Evolutionary conservation across 2,888 invertebrate species (phyloP), one percentile per base, ranked within the genome.

Genomic region (Augiades crinisus): DNA sequence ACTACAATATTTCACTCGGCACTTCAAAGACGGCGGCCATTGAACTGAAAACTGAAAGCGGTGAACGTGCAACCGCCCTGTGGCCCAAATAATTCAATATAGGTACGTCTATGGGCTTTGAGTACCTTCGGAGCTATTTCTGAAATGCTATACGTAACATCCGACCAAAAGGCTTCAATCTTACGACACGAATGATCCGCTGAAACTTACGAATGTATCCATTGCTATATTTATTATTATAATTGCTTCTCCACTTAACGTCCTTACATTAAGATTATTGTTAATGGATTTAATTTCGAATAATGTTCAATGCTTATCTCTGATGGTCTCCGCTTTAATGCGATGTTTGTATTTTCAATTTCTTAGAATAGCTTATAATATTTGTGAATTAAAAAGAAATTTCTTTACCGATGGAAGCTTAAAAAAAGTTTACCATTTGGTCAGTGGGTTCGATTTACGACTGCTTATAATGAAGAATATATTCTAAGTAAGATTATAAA

Each of bases 1-100:
- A 70, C 72, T 71, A 73, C 74, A 73, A 73, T 78, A 76, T 78
- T 78, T 78, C 75, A 81, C 60, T 68, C 69, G 68, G 62, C 65
- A 80, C 79, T 78, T 86, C 85, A 85, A 86, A 85, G 81, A 67
- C 65, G 60, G 63, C 67, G 72, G 64, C 64, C 75, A 73, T 68
- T 81, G 78, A 76, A 75, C 80, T 79, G 77, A 81, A 81, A 76
- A 74, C 73, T 70, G 72, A 71, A n/a, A 72, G 55, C 49, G 49
- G 46, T 57, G 45, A 50, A 49, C 63, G 67, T 70, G 65, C 53
- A 45, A 57, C 59, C 61, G 61, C 58, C 60, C 56, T 63, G 57
- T 62, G 64, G 62, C 58, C 65, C 59, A 63, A 67, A 43, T 36
- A 43, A 43, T 50, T 50, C 36, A 10, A 64, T 64, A 58, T 50